phyloP scores from a whole-genome alignment of 2,888 invertebrate species.

The Cryptocephalus moraei region DNA sequence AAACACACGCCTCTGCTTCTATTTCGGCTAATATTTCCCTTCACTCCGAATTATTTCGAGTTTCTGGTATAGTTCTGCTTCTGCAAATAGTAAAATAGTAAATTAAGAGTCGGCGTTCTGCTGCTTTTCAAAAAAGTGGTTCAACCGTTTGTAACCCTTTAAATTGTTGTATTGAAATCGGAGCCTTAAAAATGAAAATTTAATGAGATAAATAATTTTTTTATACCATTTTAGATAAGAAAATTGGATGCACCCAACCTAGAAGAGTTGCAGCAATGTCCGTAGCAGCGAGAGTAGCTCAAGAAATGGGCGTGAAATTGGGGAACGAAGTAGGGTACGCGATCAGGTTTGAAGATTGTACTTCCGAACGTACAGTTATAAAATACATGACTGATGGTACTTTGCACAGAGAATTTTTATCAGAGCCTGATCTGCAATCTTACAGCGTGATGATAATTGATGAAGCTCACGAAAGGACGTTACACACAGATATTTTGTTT shows the following conservation, averaged over 20 bases:
- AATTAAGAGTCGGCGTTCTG: too few relatives aligned
- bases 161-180: too few relatives aligned
- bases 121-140: background rate
- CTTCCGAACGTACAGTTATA: conserved; percentile 89
- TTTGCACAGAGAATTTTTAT: conserved; percentile 89
- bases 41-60: too few relatives aligned
- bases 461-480: conserved; percentile 96
- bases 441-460: conserved; percentile 99
- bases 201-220: too few relatives aligned
- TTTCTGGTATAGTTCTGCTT: too few relatives aligned
- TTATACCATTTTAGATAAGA: conserved; percentile 14
- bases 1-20: too few relatives aligned
- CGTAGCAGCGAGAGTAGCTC: conserved; percentile 95
- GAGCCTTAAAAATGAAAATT: too few relatives aligned
- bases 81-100: too few relatives aligned
- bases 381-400: conserved; percentile 99
- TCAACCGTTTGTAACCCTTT: background rate
- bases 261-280: conserved; percentile 98
- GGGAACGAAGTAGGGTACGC: conserved; percentile 86
- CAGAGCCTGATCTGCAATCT: conserved; percentile 90
- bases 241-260: conserved; percentile 94
- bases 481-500: conserved; percentile 97
- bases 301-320: conserved; percentile 94
- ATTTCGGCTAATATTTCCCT: too few relatives aligned
- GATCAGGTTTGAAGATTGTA: conserved; percentile 98